Evolutionary conservation across 2,797 vertebrate genomes (phyloP).

Genomic region (Vipera ursinii): DNA sequence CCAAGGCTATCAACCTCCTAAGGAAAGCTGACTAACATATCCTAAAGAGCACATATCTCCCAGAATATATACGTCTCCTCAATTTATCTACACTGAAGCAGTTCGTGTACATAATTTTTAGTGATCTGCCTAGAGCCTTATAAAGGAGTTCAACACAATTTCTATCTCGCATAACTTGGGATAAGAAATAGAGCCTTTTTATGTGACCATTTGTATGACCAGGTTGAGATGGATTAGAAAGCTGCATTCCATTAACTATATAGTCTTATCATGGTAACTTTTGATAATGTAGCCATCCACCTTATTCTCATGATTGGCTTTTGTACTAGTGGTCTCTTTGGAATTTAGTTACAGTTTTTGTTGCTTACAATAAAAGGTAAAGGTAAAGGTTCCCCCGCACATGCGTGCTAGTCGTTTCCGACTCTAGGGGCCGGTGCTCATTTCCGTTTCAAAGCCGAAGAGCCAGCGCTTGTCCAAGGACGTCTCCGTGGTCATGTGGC

Average conservation of each 20-base stretch:
- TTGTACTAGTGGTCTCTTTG: neutral
- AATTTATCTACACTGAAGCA: neutral
- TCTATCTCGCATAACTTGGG: neutral
- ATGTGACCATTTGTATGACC: neutral
- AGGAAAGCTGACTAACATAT: neutral
- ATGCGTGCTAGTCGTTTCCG: no score
- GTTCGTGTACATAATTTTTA: neutral
- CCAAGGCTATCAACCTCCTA: neutral
- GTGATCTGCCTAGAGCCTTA: neutral
- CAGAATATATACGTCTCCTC: neutral
- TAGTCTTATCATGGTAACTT: neutral
- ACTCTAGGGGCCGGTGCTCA: no score
- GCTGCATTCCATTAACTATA: neutral
- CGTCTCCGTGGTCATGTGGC: no score
- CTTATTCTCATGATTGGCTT: slow-evolving; percentile 1
- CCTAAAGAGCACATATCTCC: neutral
- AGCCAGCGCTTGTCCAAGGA: no score
- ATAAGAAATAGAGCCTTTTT: neutral
- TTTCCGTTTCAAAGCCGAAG: no score
- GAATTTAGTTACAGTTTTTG: neutral
- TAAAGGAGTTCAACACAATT: neutral
- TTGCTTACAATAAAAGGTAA: slow-evolving; percentile 8
- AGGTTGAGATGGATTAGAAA: neutral
- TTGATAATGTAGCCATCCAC: neutral
- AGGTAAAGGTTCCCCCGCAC: no score